Percentiles rank a stretch among this genome's conserved stretches.
Evolutionary conservation across 2,797 vertebrate species (phyloP).

Genomic region (Coilia nasus): DNA sequence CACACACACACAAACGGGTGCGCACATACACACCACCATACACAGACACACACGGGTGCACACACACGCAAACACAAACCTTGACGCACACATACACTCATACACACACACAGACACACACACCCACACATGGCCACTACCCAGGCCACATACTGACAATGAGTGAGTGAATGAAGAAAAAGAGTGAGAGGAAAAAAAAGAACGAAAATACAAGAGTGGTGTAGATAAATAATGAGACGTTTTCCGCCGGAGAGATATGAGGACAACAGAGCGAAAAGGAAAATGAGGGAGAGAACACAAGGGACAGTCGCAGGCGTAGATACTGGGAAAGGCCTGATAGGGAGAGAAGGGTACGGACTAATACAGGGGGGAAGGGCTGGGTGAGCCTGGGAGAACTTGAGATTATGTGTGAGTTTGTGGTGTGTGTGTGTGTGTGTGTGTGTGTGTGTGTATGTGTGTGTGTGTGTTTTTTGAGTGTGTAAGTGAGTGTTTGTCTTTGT

Average conservation of each 20-base stretch:
- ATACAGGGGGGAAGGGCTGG: background rate
- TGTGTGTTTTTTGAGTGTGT: conserved; percentile 28
- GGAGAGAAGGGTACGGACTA: background rate
- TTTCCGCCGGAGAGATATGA: background rate
- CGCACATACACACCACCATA: background rate
- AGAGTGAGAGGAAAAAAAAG: background rate
- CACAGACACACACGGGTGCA: too few species aligned
- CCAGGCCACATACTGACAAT: background rate
- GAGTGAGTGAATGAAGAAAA: conserved; percentile 1
- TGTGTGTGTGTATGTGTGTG: conserved; percentile 26
- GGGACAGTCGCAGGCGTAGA: background rate
- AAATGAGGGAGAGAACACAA: background rate
- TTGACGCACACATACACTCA: background rate
- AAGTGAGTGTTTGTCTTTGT: conserved; percentile 15
- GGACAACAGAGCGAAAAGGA: background rate
- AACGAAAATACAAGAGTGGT: background rate
- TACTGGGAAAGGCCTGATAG: conserved; percentile 5
- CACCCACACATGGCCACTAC: background rate
- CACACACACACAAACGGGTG: background rate
- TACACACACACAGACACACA: conserved; percentile 1
- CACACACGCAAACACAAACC: background rate
- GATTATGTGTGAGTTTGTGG: background rate
- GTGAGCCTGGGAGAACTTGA: background rate
- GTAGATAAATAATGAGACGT: background rate
- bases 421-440: conserved; percentile 25